Evolutionary conservation across 2,888 invertebrate genomes (phyloP).

Genomic region (Philaethria dido): DNA sequence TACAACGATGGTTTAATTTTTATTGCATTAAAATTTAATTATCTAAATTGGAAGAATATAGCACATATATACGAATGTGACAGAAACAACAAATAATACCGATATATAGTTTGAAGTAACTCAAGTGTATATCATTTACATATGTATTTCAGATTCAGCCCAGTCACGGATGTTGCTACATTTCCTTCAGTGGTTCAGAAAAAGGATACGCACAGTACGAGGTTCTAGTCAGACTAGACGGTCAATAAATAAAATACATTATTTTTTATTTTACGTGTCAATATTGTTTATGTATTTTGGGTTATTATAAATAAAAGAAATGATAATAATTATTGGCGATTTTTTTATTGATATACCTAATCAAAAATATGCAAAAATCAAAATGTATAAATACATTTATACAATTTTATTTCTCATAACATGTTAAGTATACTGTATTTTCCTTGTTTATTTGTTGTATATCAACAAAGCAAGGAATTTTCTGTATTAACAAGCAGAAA

Average conservation of each 20-base stretch:
- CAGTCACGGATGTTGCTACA: constrained; percentile 71
- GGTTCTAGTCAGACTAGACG: constrained; percentile 61
- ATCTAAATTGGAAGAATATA: too few species aligned
- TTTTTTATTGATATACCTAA: constrained; percentile 3
- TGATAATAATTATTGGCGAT: background rate
- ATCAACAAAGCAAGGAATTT: background rate
- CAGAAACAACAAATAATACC: background rate
- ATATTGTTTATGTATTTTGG: background rate
- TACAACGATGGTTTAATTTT: too few species aligned
- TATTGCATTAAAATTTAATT: too few species aligned
- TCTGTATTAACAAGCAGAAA: background rate
- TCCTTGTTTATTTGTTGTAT: background rate
- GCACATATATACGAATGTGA: too few species aligned
- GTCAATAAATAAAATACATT: background rate
- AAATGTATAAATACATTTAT: background rate
- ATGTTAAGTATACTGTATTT: background rate
- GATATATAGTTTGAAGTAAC: background rate
- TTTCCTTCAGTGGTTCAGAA: constrained; percentile 70
- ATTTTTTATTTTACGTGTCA: background rate
- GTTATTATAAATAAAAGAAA: background rate
- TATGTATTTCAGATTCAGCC: constrained; percentile 74
- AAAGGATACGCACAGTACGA: constrained; percentile 66
- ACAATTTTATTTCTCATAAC: background rate
- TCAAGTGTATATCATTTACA: constrained; percentile 25
- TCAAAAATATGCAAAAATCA: constrained; percentile 12